Evolutionary conservation across 2,888 invertebrate species (phyloP).

Genomic region (Flabesymbios commensalis): DNA sequence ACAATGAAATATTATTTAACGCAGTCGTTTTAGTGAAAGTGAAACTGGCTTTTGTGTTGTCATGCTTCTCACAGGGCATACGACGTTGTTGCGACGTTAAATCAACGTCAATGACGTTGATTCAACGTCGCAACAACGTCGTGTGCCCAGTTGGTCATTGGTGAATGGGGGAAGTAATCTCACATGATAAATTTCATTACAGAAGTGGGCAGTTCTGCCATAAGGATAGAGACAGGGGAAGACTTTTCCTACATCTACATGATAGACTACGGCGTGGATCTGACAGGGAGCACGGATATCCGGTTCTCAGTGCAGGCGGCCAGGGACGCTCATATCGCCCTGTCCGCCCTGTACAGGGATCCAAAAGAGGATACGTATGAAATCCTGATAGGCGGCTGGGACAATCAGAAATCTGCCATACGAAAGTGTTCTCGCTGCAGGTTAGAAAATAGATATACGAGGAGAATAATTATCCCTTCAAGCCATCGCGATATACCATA

Average conservation of each 20-base stretch:
- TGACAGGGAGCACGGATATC: slow-evolving; percentile 14
- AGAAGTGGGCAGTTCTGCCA: slow-evolving; percentile 7
- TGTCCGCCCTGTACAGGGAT: slow-evolving; percentile 70
- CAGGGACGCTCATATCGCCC: slow-evolving; percentile 84
- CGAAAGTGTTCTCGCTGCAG: slow-evolving; percentile 41
- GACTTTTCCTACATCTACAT: slow-evolving; percentile 17
- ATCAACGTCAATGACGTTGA: no score
- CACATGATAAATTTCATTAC: no score
- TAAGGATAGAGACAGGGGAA: slow-evolving; percentile 16
- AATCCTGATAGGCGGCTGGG: slow-evolving; percentile 87
- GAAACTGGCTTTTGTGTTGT: no score
- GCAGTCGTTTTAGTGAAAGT: no score
- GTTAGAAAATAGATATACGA: neutral
- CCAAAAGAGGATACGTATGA: slow-evolving; percentile 75
- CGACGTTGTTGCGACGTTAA: no score
- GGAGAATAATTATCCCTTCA: neutral
- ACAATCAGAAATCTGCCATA: slow-evolving; percentile 72
- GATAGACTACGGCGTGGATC: slow-evolving; percentile 9
- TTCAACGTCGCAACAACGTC: no score
- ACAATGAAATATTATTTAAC: no score
- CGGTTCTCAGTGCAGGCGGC: slow-evolving; percentile 76
- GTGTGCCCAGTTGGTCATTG: no score
- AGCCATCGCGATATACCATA: no score
- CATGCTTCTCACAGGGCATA: no score
- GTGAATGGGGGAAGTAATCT: no score